Conservation (phyloP, 2,888 invertebrate species). For the Clusia tigrina region DNA sequence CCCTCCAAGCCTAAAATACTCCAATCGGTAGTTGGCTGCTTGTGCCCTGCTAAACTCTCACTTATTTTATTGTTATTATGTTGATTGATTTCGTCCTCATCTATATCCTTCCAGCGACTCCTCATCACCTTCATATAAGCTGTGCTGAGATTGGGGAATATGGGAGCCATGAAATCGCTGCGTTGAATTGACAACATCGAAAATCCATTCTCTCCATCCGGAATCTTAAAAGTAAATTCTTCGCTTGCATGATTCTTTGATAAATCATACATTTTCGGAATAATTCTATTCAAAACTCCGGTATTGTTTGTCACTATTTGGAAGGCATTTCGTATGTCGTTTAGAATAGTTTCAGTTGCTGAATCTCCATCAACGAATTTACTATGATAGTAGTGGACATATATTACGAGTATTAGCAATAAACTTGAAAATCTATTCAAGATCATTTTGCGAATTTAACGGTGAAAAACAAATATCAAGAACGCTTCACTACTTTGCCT, state of each 20-base stretch:
- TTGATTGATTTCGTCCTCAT: neutral
- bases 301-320: conserved; percentile 50
- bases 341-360: conserved; percentile 32
- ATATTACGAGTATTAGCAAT: neutral
- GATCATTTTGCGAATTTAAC: neutral
- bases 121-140: conserved; percentile 38
- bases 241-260: neutral
- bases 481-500: neutral
- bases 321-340: conserved; percentile 55
- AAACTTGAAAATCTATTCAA: neutral
- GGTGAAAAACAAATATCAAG: neutral
- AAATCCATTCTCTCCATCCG: conserved; percentile 34
- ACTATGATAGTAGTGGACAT: neutral
- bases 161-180: conserved; percentile 54
- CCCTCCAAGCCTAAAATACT: conserved; percentile 54
- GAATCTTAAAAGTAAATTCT: conserved; percentile 53
- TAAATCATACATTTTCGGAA: conserved; percentile 56
- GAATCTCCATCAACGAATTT: conserved; percentile 24
- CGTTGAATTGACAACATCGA: conserved; percentile 49
- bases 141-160: conserved; percentile 54
- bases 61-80: conserved; percentile 16
- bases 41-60: conserved; percentile 15
- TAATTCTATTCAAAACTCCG: conserved; percentile 42
- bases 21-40: conserved; percentile 44
- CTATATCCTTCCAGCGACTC: conserved; percentile 12